Evolutionary conservation across 2,797 vertebrate species (phyloP).

Genomic region (Notoglanidium macrostoma): DNA sequence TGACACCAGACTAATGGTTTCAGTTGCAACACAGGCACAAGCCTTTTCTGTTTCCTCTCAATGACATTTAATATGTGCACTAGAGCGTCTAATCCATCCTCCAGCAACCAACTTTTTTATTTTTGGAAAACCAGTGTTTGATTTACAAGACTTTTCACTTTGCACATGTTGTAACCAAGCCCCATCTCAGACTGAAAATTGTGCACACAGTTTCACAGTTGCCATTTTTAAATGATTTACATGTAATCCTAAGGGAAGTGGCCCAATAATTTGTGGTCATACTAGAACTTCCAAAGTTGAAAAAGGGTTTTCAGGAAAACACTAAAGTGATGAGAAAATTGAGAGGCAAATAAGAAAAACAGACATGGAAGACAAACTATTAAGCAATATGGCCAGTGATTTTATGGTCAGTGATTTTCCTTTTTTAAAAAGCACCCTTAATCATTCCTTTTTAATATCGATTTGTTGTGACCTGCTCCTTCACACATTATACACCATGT

Average conservation of each 20-base stretch:
- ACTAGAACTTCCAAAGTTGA: neutral
- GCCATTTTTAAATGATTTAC: neutral
- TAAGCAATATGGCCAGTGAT: neutral
- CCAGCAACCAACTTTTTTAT: neutral
- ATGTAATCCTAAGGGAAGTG: neutral
- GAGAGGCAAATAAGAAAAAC: neutral
- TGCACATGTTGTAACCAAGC: constrained; percentile 14
- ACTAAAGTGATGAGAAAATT: neutral
- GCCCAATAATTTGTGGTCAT: neutral
- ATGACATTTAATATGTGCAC: constrained; percentile 24
- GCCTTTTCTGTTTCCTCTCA: neutral
- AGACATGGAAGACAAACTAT: neutral
- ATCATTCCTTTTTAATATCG: neutral
- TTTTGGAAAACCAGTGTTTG: constrained; percentile 9
- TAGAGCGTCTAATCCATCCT: constrained; percentile 25
- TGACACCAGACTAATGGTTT: constrained; percentile 17
- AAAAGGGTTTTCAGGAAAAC: neutral
- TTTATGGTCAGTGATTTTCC: neutral
- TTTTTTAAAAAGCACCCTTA: neutral
- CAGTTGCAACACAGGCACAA: neutral
- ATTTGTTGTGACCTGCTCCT: constrained; percentile 3
- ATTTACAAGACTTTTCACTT: constrained; percentile 21
- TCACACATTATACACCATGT: neutral
- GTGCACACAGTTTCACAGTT: neutral
- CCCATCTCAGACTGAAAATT: constrained; percentile 17